Percentiles rank a stretch among this genome's conserved stretches.
Evolutionary conservation across 2,113 vertebrate genomes (phyloP).

Genomic region (Rhinolophus sinicus): DNA sequence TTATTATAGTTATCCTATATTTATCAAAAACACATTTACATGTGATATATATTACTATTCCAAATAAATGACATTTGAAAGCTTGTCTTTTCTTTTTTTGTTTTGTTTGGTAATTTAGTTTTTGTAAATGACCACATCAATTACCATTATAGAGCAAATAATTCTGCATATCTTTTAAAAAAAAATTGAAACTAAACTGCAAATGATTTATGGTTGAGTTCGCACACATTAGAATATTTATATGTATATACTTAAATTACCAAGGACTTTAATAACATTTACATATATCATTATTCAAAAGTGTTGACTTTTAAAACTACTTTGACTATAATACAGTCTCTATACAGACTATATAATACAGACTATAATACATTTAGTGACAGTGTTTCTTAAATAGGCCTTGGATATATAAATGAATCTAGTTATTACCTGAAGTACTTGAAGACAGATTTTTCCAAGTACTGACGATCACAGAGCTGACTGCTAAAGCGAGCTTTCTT

Average conservation of each 20-base stretch:
- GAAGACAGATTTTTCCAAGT: neutral
- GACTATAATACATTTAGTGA: too few species aligned
- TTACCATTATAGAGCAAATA: neutral
- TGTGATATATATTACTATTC: slow-evolving; percentile 56
- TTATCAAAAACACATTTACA: slow-evolving; percentile 29
- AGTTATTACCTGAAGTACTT: neutral
- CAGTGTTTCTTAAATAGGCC: neutral
- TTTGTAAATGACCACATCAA: slow-evolving; percentile 10
- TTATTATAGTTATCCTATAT: slow-evolving; percentile 55
- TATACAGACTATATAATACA: too few species aligned
- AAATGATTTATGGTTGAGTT: neutral
- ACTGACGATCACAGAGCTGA: neutral
- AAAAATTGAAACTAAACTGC: neutral
- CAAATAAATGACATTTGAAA: slow-evolving; percentile 51
- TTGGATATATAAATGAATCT: neutral
- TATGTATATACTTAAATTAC: neutral
- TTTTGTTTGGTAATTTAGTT: neutral
- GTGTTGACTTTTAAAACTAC: neutral
- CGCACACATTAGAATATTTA: neutral
- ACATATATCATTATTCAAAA: neutral
- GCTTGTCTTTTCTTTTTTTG: neutral
- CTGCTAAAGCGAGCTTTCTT: neutral
- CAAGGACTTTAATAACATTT: neutral
- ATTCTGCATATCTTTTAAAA: neutral
- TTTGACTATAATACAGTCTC: neutral